These are phyloP conservation scores for Stratiomys singularior DNA, from an alignment of 2,888 invertebrate genomes.

Conservation along the genomic window DNA sequence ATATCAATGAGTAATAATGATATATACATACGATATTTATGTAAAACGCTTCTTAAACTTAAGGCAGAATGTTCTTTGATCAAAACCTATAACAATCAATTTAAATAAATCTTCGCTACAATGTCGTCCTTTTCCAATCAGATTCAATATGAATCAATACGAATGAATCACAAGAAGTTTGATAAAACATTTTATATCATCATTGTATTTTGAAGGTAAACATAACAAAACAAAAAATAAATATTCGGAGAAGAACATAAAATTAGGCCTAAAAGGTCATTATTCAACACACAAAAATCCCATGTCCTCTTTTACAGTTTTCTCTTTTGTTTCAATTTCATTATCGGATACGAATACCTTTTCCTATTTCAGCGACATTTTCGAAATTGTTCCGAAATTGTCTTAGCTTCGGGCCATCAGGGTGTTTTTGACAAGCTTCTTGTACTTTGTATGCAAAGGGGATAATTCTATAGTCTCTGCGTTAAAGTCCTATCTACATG, in stretches of 20 bases:
- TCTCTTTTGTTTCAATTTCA: neutral
- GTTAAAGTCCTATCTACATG: neutral
- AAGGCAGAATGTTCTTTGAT: too few species aligned
- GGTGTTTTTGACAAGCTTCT: constrained; percentile 45
- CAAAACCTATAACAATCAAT: too few species aligned
- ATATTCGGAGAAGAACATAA: too few species aligned
- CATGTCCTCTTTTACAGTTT: neutral
- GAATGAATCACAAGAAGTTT: too few species aligned
- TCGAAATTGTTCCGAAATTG: constrained; percentile 35
- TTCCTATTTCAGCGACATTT: constrained; percentile 26
- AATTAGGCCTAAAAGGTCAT: neutral
- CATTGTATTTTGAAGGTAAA: too few species aligned
- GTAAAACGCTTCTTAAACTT: too few species aligned
- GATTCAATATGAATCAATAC: too few species aligned
- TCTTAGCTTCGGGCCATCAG: constrained; percentile 14
- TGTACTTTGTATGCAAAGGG: constrained; percentile 24
- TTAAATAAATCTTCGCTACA: too few species aligned
- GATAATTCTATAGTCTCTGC: constrained; percentile 15
- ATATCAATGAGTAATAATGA: too few species aligned
- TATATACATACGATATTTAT: too few species aligned
- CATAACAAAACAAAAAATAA: neutral
- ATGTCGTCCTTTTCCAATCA: too few species aligned
- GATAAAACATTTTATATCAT: too few species aligned
- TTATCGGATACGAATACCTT: neutral
- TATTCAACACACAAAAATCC: neutral